phyloP scores from a whole-genome alignment of 1,140 invertebrate species.

The Nebria ingens region DNA sequence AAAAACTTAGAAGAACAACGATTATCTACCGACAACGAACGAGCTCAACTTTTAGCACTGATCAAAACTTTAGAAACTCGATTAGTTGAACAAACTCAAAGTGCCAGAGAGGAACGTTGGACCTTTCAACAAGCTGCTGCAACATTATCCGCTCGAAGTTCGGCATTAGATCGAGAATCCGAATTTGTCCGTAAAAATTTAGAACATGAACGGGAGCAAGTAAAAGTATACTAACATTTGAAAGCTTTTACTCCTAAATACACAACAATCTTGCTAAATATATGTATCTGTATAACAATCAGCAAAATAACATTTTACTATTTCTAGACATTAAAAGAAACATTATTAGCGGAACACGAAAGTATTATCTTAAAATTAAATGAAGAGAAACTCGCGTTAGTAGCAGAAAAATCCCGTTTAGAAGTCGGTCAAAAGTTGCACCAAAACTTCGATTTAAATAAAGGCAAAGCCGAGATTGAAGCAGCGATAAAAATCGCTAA shows the following conservation, averaged over 20 bases:
- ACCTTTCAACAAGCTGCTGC: constrained; percentile 30
- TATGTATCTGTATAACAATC: neutral
- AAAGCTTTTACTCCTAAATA: neutral
- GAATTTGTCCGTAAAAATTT: constrained; percentile 32
- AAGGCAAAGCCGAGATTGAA: constrained; percentile 36
- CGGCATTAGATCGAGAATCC: constrained; percentile 36
- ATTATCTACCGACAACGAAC: constrained; percentile 35
- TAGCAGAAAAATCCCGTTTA: constrained; percentile 34
- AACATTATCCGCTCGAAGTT: constrained; percentile 28
- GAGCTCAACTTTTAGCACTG: constrained; percentile 36
- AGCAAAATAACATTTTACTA: neutral
- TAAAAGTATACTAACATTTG: constrained; percentile 26
- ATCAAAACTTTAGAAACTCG: constrained; percentile 38
- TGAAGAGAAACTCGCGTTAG: constrained; percentile 34
- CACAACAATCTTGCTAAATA: neutral
- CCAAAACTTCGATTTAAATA: constrained; percentile 28
- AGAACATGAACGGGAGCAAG: constrained; percentile 35
- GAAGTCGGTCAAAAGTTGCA: constrained; percentile 34
- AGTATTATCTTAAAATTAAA: constrained; percentile 33
- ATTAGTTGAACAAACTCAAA: constrained; percentile 29
- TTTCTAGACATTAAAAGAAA: constrained; percentile 33
- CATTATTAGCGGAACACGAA: constrained; percentile 35
- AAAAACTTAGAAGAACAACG: constrained; percentile 34
- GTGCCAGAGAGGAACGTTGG: constrained; percentile 32
- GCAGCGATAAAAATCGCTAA: constrained; percentile 38